Evolutionary conservation across 2,113 vertebrate species (phyloP), one percentile per base, ranked within the genome.

Genomic region (Centrocercus urophasianus): DNA sequence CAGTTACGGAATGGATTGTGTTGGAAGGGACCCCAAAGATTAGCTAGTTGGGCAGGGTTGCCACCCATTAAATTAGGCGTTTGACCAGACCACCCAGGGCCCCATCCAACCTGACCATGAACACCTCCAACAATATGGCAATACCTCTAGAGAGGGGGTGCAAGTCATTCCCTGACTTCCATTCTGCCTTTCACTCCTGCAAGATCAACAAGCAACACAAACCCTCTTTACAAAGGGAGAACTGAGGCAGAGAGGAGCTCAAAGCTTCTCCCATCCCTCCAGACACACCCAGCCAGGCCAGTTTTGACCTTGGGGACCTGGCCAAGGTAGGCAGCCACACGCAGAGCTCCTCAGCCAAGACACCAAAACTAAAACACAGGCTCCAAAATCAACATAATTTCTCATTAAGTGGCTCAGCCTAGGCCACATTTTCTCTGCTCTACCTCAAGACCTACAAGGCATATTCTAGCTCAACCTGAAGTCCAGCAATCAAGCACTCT

Each of bases 251-350:
- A 50, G 40, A 77, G n/a, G 32, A 86, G 48, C 20, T 70, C 30
- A 65, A 65, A n/a, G 42, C 48, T 65, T 54, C 30, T 17, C 61
- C 50, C 11, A 7, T 12, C 43, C 50, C 18, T 8, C 19, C 1
- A 0, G 1, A 89, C 8, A 24, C 32, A 69, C 6, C 21, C 43
- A 45, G 16, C 4, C 8, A 24, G 32, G 65, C n/a, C 65, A 48
- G n/a, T 12, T 11, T 32, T n/a, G 21, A 48, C 66, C 32, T 47
- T 0, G 0, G 50, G 77, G 66, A 22, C 38, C 30, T 0, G 0
- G 34, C 19, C 61, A 67, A 25, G 30, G 45, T 7, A 61, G 48
- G 65, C 2, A 1, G 34, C 34, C 8, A n/a, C 47, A 52, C 13
- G 18, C 11, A 63, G 66, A 89, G 52, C 16, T 30, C 24, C 54